These are phyloP conservation scores for Armadillidium nasatum DNA, from an alignment of 1,140 invertebrate species.

Conservation along the genomic window DNA sequence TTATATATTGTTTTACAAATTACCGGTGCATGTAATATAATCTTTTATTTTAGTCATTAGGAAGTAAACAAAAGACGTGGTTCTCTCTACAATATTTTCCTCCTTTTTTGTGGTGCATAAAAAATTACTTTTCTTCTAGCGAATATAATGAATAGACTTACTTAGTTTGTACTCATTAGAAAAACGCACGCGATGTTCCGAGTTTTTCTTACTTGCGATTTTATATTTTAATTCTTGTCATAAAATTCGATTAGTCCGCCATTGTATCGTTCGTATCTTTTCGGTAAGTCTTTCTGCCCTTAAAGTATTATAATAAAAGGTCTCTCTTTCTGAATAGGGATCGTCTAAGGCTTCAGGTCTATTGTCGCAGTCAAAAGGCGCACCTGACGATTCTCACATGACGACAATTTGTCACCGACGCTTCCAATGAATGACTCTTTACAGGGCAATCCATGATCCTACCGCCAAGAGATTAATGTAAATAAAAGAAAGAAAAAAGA, in stretches of 20 bases:
- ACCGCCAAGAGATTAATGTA: constrained; percentile 1
- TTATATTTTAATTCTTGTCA: neutral
- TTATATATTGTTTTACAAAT: no score
- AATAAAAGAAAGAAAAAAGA: no score
- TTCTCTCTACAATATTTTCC: no score
- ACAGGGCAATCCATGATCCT: neutral
- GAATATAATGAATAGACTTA: no score
- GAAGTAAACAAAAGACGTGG: no score
- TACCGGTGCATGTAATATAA: no score
- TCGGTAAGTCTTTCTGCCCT: neutral
- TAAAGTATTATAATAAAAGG: neutral
- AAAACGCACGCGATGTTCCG: no score
- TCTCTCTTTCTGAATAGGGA: neutral
- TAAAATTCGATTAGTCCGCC: neutral
- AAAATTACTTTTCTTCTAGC: no score
- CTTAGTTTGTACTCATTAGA: no score
- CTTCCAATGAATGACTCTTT: neutral
- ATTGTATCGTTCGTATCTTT: neutral
- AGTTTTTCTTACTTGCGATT: neutral
- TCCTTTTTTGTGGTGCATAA: no score
- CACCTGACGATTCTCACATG: constrained; percentile 9
- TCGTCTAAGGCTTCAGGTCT: neutral
- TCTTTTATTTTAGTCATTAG: no score
- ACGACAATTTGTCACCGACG: neutral
- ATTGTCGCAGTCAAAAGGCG: neutral